Conservation (phyloP, 2,113 vertebrate species). For the Siphamia tubifer region DNA sequence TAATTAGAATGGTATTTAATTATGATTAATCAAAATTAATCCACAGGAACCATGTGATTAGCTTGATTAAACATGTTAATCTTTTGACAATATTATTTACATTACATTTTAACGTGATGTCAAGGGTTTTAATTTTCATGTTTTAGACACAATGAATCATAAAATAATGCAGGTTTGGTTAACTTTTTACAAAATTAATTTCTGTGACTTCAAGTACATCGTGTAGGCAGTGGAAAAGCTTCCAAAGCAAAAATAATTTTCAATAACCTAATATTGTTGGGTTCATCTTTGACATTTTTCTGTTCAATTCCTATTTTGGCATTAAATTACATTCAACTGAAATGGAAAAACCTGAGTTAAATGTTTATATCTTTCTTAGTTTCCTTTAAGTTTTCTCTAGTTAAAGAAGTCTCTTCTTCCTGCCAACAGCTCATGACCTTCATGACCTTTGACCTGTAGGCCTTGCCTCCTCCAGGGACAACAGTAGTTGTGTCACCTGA, state of each 20-base stretch:
- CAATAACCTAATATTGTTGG: too few relatives aligned
- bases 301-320: too few relatives aligned
- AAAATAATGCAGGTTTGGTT: background rate
- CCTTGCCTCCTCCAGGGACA: constrained; percentile 44
- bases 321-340: too few relatives aligned
- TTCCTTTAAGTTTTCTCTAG: background rate
- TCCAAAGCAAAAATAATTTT: background rate
- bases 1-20: too few relatives aligned
- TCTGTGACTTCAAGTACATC: background rate
- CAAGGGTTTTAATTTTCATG: background rate
- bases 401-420: background rate
- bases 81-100: too few relatives aligned
- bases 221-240: background rate
- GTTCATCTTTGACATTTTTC: too few relatives aligned
- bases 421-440: constrained; percentile 33
- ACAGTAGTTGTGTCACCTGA: constrained; percentile 35
- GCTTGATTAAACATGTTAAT: too few relatives aligned
- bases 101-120: too few relatives aligned
- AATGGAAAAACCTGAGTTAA: too few relatives aligned
- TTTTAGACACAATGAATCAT: background rate
- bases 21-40: too few relatives aligned
- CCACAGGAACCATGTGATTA: too few relatives aligned
- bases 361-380: background rate
- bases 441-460: constrained; percentile 38
- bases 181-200: background rate